Evolutionary conservation across 2,888 invertebrate genomes (phyloP), one percentile per base, ranked within the genome.

Genomic region (Acleris emargana): DNA sequence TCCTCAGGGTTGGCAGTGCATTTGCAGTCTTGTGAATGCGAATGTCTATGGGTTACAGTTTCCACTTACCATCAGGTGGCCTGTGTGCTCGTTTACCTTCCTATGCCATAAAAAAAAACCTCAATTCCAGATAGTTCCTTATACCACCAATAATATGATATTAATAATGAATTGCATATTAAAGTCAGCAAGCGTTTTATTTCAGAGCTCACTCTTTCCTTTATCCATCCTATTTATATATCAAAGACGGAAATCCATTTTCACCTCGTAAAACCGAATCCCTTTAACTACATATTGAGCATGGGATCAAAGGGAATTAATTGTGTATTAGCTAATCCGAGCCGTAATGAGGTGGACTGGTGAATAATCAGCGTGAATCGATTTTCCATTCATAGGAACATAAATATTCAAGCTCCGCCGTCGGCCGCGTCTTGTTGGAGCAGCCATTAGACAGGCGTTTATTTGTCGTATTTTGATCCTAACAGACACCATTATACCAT

Each of bases 331-430:
- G 74, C 74, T 78, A 78, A 79, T 79, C 76, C 74, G 63, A 16
- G 68, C 69, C 71, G 74, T 82, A 80, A 82, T 80, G 77, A 80
- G 76, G 69, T 71, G 68, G 72, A 67, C 73, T 74, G 68, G 71
- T 75, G 72, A 72, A 78, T 80, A 79, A 81, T 78, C 73, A 72
- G 63, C 28, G 52, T 28, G 71, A 73, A 73, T 75, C 70, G 73
- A 74, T 75, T 71, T 70, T 68, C 58, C 72, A 69, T 72, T 73
- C 69, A 59, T 43, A 43, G 59, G 28, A 38, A 25, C 58, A 58
- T 64, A 58, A 52, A 64, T 64, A 64, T 64, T 64, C 58, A 58
- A 47, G 53, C 38, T 53, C 13, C 3, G 32, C 47, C 25, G 42
- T 17, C 45, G 55, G 25, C 50, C 17, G 22, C 20, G 51, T 51